Conservation (phyloP, 2,113 vertebrate species). For the Nematolebias whitei region DNA sequence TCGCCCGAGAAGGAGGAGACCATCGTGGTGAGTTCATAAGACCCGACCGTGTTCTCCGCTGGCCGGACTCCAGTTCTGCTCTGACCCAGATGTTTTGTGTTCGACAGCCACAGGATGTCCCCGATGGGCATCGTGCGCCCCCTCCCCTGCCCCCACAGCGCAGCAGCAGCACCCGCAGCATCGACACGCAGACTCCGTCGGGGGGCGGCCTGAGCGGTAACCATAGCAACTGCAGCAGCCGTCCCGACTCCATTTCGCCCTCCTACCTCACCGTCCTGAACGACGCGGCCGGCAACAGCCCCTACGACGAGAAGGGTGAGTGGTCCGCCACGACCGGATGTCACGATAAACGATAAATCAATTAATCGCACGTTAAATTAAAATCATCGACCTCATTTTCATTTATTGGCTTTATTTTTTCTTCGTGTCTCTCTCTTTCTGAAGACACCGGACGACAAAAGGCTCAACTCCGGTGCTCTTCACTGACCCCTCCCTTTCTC, state of each 20-base stretch:
- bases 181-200: conserved; percentile 94
- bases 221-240: conserved; percentile 93
- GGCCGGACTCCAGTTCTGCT: too few relatives aligned
- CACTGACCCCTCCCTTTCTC: too few relatives aligned
- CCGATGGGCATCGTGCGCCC: conserved; percentile 95
- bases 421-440: too few relatives aligned
- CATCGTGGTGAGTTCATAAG: conserved; percentile 86
- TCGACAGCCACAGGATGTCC: conserved; percentile 92
- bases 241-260: conserved; percentile 92
- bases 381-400: too few relatives aligned
- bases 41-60: neutral
- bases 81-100: conserved; percentile 19
- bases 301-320: conserved; percentile 95
- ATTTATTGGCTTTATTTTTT: too few relatives aligned
- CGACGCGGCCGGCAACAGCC: conserved; percentile 88
- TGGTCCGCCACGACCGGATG: neutral
- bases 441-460: too few relatives aligned
- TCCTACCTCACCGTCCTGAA: conserved; percentile 93
- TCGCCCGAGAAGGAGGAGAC: conserved; percentile 93
- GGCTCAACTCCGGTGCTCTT: too few relatives aligned
- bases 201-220: conserved; percentile 85
- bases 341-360: too few relatives aligned
- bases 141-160: conserved; percentile 87
- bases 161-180: conserved; percentile 96
- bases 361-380: too few relatives aligned